Evolutionary conservation across 2,113 vertebrate genomes (phyloP).

Genomic region (Rhinichthys klamathensis): DNA sequence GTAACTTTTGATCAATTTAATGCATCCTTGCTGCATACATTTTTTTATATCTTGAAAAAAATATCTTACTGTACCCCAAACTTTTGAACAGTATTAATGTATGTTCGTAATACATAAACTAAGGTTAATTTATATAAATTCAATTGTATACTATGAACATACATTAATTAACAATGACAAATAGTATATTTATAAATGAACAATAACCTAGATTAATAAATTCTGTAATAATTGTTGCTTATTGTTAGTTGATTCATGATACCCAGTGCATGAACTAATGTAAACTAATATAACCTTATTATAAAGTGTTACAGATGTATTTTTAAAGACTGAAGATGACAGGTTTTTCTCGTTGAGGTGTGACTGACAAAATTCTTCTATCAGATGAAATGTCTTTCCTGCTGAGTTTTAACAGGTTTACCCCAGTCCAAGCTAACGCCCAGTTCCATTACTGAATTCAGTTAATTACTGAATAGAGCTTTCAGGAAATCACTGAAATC

Average conservation of each 20-base stretch:
- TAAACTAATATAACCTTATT: neutral
- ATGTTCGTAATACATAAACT: too few relatives aligned
- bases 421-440: neutral
- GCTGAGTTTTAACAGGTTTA: constrained; percentile 9
- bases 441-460: too few relatives aligned
- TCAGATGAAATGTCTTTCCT: constrained; percentile 28
- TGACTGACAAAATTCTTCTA: constrained; percentile 8
- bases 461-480: constrained; percentile 22
- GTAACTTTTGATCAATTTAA: neutral
- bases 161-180: neutral
- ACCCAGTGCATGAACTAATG: neutral
- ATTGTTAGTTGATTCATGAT: neutral
- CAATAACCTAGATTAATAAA: neutral
- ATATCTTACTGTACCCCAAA: neutral
- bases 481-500: constrained; percentile 27
- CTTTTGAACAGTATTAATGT: neutral
- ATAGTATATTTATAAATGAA: neutral
- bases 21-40: neutral
- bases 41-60: neutral
- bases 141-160: neutral
- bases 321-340: neutral
- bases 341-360: neutral
- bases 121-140: too few relatives aligned
- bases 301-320: neutral
- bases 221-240: neutral